Conservation (phyloP, 2,797 vertebrate genomes). For the Babyrousa celebensis region DNA sequence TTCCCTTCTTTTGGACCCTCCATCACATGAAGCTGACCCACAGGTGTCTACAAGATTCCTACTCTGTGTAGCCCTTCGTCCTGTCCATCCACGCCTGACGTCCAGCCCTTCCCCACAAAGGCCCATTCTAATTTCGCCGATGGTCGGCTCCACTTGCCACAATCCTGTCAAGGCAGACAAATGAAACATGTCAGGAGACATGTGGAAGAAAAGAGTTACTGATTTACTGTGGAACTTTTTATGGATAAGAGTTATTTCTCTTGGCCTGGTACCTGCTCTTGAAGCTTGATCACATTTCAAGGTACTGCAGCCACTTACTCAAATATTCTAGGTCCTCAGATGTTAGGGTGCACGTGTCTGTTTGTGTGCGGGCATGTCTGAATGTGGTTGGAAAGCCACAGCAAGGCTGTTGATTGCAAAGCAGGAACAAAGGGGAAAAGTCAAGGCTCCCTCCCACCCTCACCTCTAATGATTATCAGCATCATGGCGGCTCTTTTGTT, state of each 20-base stretch:
- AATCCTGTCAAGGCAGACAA: slow-evolving; percentile 83
- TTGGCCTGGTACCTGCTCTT: slow-evolving; percentile 86
- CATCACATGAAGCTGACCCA: not conserved
- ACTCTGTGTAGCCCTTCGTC: fast-evolving
- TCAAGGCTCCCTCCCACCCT: not conserved
- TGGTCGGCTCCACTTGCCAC: slow-evolving; percentile 78
- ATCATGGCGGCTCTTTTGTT: not conserved
- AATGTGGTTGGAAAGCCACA: not conserved
- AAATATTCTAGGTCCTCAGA: not conserved
- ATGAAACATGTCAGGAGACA: slow-evolving; percentile 85
- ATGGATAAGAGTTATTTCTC: slow-evolving; percentile 86
- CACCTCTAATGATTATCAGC: not conserved
- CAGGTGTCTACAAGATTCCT: not conserved
- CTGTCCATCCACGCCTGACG: not conserved
- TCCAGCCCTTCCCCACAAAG: slow-evolving; percentile 79
- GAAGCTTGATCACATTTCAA: slow-evolving; percentile 87
- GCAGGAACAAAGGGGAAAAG: not conserved
- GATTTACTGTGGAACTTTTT: slow-evolving; percentile 87
- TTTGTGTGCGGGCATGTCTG: not conserved
- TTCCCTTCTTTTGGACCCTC: not conserved
- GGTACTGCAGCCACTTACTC: slow-evolving; percentile 44
- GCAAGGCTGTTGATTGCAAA: not conserved
- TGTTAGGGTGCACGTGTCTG: not conserved
- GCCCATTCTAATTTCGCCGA: slow-evolving; percentile 62
- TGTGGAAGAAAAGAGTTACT: slow-evolving; percentile 87